Percentiles rank a stretch among this genome's conserved stretches.
phyloP scores from a whole-genome alignment of 2,797 vertebrate genomes.

The Pangasius macronema region DNA sequence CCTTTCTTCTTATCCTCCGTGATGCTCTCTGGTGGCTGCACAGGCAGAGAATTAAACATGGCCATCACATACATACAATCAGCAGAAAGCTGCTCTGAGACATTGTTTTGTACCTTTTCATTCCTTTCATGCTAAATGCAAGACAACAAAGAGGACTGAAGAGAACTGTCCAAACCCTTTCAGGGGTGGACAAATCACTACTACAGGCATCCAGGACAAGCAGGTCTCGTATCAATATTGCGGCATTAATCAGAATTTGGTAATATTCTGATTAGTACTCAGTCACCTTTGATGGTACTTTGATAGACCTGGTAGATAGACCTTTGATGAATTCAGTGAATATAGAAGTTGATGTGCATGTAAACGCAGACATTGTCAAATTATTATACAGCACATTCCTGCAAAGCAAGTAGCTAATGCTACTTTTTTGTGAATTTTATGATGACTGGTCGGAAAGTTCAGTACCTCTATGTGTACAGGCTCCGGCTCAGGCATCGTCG shows the following conservation, averaged over 20 bases:
- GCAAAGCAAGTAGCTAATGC: background rate
- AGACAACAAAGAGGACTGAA: background rate
- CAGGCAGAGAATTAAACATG: background rate
- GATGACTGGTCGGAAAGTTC: background rate
- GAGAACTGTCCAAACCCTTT: background rate
- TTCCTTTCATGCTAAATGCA: background rate
- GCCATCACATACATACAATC: background rate
- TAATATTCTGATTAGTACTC: too few relatives aligned
- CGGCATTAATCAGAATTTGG: too few relatives aligned
- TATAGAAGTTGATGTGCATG: too few relatives aligned
- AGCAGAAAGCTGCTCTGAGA: background rate
- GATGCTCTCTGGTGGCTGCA: constrained; percentile 74
- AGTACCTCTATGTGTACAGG: constrained; percentile 71
- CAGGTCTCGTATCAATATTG: background rate
- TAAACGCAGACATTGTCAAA: background rate
- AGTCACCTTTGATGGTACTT: too few relatives aligned
- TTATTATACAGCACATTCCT: background rate
- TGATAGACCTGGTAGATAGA: too few relatives aligned
- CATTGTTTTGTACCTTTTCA: background rate
- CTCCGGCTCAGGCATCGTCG: constrained; percentile 81
- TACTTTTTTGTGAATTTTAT: background rate
- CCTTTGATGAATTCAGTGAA: too few relatives aligned
- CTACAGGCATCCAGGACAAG: background rate
- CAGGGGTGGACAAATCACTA: background rate
- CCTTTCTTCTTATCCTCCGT: constrained; percentile 86